Percentiles rank a stretch among this genome's conserved stretches.
These are phyloP conservation scores for Alectoris magna DNA, from an alignment of 2,797 vertebrate species.

Conservation along the genomic window DNA sequence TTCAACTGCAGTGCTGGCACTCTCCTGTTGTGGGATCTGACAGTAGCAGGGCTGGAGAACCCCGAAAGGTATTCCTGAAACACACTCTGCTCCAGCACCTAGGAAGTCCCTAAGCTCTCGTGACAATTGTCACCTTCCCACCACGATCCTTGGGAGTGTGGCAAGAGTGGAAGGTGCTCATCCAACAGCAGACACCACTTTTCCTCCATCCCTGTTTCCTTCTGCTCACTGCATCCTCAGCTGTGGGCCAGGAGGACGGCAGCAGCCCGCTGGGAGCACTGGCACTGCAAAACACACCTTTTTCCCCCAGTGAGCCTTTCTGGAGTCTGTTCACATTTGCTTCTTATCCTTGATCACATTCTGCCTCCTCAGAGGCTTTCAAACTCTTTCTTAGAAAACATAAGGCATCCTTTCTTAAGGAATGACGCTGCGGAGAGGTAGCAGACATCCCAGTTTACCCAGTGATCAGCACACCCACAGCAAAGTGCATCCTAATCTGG, in stretches of 20 bases:
- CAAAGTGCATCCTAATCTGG: neutral
- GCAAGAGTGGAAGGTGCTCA: neutral
- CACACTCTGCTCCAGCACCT: fast-evolving
- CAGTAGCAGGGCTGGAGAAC: fast-evolving
- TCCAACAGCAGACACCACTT: neutral
- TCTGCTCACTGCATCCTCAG: neutral
- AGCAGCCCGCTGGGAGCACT: neutral
- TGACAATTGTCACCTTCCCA: neutral
- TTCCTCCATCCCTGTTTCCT: neutral
- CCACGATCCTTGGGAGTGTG: fast-evolving
- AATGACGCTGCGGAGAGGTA: neutral
- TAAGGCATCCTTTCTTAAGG: neutral
- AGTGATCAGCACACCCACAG: neutral
- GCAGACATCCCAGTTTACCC: neutral
- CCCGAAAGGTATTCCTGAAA: neutral
- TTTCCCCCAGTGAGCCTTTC: neutral
- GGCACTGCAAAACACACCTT: fast-evolving
- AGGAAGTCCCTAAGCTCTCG: neutral
- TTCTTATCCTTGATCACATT: neutral
- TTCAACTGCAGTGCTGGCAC: fast-evolving
- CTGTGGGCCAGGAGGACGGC: neutral
- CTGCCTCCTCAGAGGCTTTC: neutral
- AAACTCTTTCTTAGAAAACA: neutral
- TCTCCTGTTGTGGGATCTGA: neutral
- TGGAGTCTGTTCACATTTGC: fast-evolving